Percentiles rank a stretch among this genome's conserved stretches.
phyloP scores from a whole-genome alignment of 2,797 vertebrate species.

The Sebastes melanostomus region DNA sequence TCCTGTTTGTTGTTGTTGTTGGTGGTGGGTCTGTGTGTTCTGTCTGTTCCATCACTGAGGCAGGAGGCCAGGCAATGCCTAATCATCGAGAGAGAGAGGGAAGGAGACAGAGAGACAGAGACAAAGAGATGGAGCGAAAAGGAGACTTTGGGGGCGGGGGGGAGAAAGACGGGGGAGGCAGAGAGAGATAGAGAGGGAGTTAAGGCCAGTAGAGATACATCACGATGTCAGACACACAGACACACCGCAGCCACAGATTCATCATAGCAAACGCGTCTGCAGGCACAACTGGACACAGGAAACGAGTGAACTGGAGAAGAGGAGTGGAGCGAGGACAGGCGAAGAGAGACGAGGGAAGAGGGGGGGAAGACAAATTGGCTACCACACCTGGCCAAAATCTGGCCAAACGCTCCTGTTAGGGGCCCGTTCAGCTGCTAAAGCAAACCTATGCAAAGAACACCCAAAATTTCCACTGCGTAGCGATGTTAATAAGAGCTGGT shows the following conservation, averaged over 20 bases:
- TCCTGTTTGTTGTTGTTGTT: conserved; percentile 73
- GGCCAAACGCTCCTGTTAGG: conserved; percentile 49
- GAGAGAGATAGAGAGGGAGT: conserved; percentile 71
- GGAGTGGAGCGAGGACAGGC: conserved; percentile 63
- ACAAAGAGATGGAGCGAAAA: conserved; percentile 57
- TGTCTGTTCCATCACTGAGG: conserved; percentile 66
- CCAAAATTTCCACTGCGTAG: conserved; percentile 4
- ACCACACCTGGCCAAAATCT: conserved; percentile 54
- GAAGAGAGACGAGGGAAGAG: conserved; percentile 51
- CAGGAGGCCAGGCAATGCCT: conserved; percentile 60
- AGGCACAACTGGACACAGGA: conserved; percentile 79
- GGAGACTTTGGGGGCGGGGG: conserved; percentile 35
- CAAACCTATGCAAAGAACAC: conserved; percentile 16
- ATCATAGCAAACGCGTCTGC: conserved; percentile 82
- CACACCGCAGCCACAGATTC: conserved; percentile 86
- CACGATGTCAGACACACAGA: conserved; percentile 85
- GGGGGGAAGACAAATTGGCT: conserved; percentile 64
- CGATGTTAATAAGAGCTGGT: background rate
- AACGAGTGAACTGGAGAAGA: conserved; percentile 70
- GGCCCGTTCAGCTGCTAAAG: conserved; percentile 27
- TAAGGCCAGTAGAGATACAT: conserved; percentile 82
- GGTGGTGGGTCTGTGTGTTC: conserved; percentile 55
- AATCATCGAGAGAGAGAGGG: conserved; percentile 64
- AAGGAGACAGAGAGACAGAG: conserved; percentile 48
- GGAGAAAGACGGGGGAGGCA: conserved; percentile 34